Evolutionary conservation across 1,140 invertebrate species (phyloP), one percentile per base, ranked within the genome.

Genomic region (Grapholita molesta): DNA sequence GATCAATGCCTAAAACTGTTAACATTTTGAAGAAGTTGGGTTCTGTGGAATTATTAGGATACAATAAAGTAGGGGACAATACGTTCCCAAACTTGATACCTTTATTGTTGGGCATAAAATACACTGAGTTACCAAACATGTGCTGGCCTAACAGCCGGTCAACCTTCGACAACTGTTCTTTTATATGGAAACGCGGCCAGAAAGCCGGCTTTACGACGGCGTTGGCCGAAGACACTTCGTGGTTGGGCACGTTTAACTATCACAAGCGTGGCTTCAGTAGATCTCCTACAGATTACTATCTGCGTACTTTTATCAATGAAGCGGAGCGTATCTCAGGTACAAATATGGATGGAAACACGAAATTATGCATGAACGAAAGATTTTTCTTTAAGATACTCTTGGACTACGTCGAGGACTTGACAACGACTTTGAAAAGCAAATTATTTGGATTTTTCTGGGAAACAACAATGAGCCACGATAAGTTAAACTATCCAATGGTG

Each of bases 381-480:
- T 92, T 78, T 86, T 91, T 77, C 76, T 94, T 85, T 85, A 92
- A 83, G 77, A 91, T 91, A 2, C 90, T 95, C 38, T 85, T 95
- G 38, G 80, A 94, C 68, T 95, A 94, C 74, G 91, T 94, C 1
- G 72, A 93, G 35, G 92, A 94, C 48, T 94, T 95, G 53, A 91
- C 92, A 0, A 88, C 78, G 2, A 92, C 86, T 0, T 93, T 95
- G 68, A 71, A 85, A 1, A 74, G 84, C 15, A 80, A 11, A 72
- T 94, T 94, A 74, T 97, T 97, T 69, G 95, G 94, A 0, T 94
- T 97, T 61, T 96, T 96, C 83, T 97, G 96, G 96, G 93, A 94
- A 3, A 94, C 94, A 66, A 94, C 94, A 42, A 93, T 96, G 64
- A 95, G 94, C 52, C 96, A 97, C 78, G 95, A 96, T 71, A 94